phyloP scores from a whole-genome alignment of 2,888 invertebrate species.

The Argyra leucocephala region DNA sequence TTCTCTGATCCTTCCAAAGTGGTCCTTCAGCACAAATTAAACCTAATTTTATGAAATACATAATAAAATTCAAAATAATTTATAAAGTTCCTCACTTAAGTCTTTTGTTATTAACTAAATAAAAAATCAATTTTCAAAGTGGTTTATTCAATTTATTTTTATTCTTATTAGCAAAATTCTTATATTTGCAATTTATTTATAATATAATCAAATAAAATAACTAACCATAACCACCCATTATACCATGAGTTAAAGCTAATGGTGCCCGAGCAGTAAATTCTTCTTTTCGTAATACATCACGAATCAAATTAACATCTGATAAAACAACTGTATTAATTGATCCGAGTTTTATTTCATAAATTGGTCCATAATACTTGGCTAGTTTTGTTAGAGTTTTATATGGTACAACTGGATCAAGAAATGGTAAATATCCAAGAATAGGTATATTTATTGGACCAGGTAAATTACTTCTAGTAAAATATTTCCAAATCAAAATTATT shows the following conservation, averaged over 20 bases:
- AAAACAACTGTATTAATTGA: constrained; percentile 66
- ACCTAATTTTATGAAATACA: constrained; percentile 47
- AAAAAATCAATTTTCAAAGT: not conserved
- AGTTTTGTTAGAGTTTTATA: constrained; percentile 60
- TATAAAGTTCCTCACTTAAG: constrained; percentile 18
- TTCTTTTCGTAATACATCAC: constrained; percentile 63
- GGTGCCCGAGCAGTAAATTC: constrained; percentile 65
- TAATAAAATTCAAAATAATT: too few species aligned
- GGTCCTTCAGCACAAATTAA: constrained; percentile 73
- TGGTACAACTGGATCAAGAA: constrained; percentile 58
- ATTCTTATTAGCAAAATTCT: not conserved
- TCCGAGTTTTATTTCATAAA: constrained; percentile 67
- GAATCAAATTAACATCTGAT: constrained; percentile 61
- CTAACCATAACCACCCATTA: constrained; percentile 80
- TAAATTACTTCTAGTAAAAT: constrained; percentile 42
- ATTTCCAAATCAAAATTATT: not conserved
- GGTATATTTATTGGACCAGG: constrained; percentile 76
- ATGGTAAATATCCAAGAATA: constrained; percentile 68
- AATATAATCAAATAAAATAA: constrained; percentile 21
- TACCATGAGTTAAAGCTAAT: constrained; percentile 72
- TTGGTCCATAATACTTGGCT: constrained; percentile 58
- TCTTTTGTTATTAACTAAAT: constrained; percentile 22
- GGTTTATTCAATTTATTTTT: too few species aligned
- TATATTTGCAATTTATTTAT: too few species aligned
- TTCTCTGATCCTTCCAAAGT: constrained; percentile 74